Percentiles rank a stretch among this genome's conserved stretches.
Evolutionary conservation across 2,888 invertebrate species (phyloP).

Genomic region (Rhamphomyia laevipes): DNA sequence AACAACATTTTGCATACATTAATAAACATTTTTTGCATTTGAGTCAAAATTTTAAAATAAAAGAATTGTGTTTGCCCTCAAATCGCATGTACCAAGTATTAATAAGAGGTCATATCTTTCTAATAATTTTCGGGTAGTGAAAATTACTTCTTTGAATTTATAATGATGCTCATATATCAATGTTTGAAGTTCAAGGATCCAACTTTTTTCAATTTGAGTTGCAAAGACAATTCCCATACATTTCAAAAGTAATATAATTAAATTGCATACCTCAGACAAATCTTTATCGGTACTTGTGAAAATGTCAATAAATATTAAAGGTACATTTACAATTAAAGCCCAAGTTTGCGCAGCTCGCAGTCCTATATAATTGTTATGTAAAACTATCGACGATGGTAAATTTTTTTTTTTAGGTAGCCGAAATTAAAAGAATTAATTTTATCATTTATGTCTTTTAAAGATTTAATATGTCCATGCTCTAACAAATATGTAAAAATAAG

Average conservation of each 20-base stretch:
- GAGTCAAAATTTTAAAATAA: not conserved
- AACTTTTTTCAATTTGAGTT: not conserved
- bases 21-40: not conserved
- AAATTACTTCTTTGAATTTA: too few relatives aligned
- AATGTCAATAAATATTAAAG: conserved; percentile 1
- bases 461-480: not conserved
- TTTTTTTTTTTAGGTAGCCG: conserved; percentile 1
- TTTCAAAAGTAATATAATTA: not conserved
- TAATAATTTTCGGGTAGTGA: not conserved
- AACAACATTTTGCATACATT: not conserved
- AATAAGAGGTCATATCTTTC: not conserved
- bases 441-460: conserved; percentile 11
- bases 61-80: conserved; percentile 2
- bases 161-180: not conserved
- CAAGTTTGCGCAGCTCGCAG: conserved; percentile 14
- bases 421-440: conserved; percentile 2
- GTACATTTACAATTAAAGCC: conserved; percentile 6
- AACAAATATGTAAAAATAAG: conserved; percentile 1
- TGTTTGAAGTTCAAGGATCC: not conserved
- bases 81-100: conserved; percentile 3
- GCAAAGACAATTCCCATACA: conserved; percentile 1
- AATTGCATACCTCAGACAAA: not conserved
- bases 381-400: conserved; percentile 9
- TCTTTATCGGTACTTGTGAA: not conserved
- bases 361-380: conserved; percentile 9